Base-by-base conservation (phyloP, 2,888 invertebrate species). In the Mesorhabditis spiculigera region DNA sequence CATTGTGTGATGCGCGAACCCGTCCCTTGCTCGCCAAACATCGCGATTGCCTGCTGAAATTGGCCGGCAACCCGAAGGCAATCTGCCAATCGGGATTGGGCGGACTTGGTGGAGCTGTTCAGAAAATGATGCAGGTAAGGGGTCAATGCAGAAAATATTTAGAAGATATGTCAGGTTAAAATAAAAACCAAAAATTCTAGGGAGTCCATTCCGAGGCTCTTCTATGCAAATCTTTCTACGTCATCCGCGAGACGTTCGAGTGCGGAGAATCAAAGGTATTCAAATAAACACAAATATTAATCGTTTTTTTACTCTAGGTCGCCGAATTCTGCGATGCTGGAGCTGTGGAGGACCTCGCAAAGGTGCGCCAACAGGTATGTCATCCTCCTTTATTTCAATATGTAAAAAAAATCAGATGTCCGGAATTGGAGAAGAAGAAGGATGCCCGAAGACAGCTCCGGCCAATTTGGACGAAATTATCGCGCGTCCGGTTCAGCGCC, bases 201-300 rank as follows among this genome's bases (percentile, higher is more conserved):
- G 84, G 84, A 45, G 78, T 84, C 28, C 83, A 84, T 66, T 82
- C 81, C 43, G 82, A 84, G 61, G 83, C 83, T 28, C 76, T 83
- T 16, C 73, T 84, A 43, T 84, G 84, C 74, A 84, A 84, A 66
- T 75, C 80, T 4, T 84, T 84, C 77, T 84, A 84, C 70, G 72
- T 80, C 5, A 80, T 84, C 44, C 70, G 81, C 28, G 73, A 81
- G 42, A 78, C 81, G 0, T 84, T 84, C 77, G 68, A 74, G 5
- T 84, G 84, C 68, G 83, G 82, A 41, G 78, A 82, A 67, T 13
- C 10, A 50, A 50, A 50, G 58, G 58, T 50, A 13, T 13, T 10
- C 8, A 28, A 6, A 4, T 28, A 45, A 10, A 50, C 10, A 10
- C 8, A 1, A 50, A 50, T 28, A 28, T 28, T 28, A 50, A 50